Base-by-base conservation (phyloP, 2,113 vertebrate genomes). In the Petromus typicus region DNA sequence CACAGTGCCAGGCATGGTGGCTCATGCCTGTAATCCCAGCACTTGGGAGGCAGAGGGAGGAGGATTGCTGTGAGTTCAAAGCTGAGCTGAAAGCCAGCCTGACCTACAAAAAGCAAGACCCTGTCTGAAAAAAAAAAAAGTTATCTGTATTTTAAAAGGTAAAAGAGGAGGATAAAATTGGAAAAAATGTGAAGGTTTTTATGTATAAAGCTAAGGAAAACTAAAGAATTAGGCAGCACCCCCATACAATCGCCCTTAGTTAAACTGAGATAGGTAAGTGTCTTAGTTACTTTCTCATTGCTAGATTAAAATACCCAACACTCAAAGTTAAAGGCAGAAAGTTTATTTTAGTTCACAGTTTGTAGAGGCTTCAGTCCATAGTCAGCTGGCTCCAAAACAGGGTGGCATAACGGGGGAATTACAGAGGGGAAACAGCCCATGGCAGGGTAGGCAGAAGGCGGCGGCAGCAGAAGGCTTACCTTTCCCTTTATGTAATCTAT, bases 141-240 rank as follows among this genome's bases (percentile, higher is more conserved):
- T 85, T 13, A 4, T 86, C 56, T 61, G 51, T 34, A 84, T 23
- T n/a, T 8, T 20, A 40, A 25, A 14, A 8, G 4, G 2, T 45
- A 30, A 64, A 94, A 82, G 54, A 34, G 12, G 27, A 9, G 27
- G 30, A 57, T 37, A 78, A 64, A 4, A 4, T 25, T 69, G 32
- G 75, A 91, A 93, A 85, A 43, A 61, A 0, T 45, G 40, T 81
- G n/a, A 91, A 86, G 87, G 61, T 17, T 27, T 84, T 57, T 89
- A 14, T 75, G 94, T 43, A 73, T 76, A 81, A 93, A 76, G 17
- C 34, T 89, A 86, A 51, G 48, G 48, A 51, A 51, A 51, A 10
- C 48, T 10, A 51, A 71, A 22, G 40, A 73, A 11, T 66, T 51
- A 83, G 34, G 69, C 7, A 84, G 64, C 7, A 40, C n/a, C 32